These are phyloP conservation scores for Glomeris maerens DNA, from an alignment of 1,140 invertebrate species.

Conservation along the genomic window DNA sequence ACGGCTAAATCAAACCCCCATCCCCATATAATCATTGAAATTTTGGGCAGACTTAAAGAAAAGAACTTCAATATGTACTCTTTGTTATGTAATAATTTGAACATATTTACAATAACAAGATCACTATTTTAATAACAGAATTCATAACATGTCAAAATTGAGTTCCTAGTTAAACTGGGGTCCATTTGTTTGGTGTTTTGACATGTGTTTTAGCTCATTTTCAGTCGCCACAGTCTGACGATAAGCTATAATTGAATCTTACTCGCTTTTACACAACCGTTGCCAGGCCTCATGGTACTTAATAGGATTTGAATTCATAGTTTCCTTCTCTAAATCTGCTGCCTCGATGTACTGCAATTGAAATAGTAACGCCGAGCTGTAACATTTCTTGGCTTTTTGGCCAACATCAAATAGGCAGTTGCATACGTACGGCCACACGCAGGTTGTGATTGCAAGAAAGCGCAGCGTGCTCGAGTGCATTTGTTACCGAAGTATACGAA, in stretches of 20 bases:
- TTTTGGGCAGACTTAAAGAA: too few relatives aligned
- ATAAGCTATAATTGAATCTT: slow-evolving; percentile 20
- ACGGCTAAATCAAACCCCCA: too few relatives aligned
- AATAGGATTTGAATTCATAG: slow-evolving; percentile 54
- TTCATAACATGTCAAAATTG: too few relatives aligned
- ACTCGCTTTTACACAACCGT: slow-evolving; percentile 74
- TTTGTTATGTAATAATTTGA: too few relatives aligned
- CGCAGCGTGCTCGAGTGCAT: slow-evolving; percentile 84
- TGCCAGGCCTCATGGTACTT: slow-evolving; percentile 90
- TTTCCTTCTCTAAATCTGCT: slow-evolving; percentile 65
- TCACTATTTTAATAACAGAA: too few relatives aligned
- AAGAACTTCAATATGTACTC: too few relatives aligned
- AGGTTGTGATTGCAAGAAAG: slow-evolving; percentile 69
- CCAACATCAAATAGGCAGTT: not conserved
- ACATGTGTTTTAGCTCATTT: too few relatives aligned
- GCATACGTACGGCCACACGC: slow-evolving; percentile 46
- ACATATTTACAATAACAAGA: too few relatives aligned
- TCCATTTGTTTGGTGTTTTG: too few relatives aligned
- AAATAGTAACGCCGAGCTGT: not conserved
- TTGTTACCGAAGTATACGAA: slow-evolving; percentile 90
- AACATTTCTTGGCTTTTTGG: slow-evolving; percentile 10
- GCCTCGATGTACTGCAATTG: slow-evolving; percentile 69
- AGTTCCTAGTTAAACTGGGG: too few relatives aligned
- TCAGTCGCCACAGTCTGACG: too few relatives aligned
- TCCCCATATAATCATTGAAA: too few relatives aligned